These are phyloP conservation scores for Artibeus lituratus DNA, from an alignment of 2,797 vertebrate species.

Conservation along the genomic window DNA sequence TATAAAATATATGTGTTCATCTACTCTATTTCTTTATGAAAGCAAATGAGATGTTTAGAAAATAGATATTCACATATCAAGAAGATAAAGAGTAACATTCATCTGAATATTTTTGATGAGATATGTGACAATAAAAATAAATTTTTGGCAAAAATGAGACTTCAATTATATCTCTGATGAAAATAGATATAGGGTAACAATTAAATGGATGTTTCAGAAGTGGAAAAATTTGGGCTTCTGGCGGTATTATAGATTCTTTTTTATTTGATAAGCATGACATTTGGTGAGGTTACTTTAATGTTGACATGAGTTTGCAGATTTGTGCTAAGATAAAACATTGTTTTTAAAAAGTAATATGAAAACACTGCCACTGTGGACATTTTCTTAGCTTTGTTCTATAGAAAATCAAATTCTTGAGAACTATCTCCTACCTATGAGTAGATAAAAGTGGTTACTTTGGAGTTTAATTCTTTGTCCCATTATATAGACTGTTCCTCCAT, in stretches of 20 bases:
- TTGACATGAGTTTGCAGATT: neutral
- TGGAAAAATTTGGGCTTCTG: neutral
- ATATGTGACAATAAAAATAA: neutral
- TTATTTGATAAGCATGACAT: neutral
- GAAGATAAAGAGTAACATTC: neutral
- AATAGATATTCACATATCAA: neutral
- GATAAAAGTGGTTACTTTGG: neutral
- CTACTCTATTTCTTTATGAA: neutral
- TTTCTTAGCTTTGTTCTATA: neutral
- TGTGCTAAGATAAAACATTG: neutral
- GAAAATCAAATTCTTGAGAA: neutral
- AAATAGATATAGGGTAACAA: neutral
- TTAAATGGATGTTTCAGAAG: neutral
- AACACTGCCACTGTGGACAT: neutral
- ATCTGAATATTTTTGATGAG: neutral
- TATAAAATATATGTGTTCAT: neutral
- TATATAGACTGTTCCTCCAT: neutral
- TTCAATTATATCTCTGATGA: neutral
- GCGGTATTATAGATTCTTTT: neutral
- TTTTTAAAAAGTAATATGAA: neutral
- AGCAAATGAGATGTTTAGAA: neutral
- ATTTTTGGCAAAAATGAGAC: neutral
- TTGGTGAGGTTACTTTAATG: neutral
- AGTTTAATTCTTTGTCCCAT: neutral
- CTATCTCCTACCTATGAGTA: neutral